Evolutionary conservation across 1,140 invertebrate genomes (phyloP), one percentile per base, ranked within the genome.

Genomic region (Ips nitidus): DNA sequence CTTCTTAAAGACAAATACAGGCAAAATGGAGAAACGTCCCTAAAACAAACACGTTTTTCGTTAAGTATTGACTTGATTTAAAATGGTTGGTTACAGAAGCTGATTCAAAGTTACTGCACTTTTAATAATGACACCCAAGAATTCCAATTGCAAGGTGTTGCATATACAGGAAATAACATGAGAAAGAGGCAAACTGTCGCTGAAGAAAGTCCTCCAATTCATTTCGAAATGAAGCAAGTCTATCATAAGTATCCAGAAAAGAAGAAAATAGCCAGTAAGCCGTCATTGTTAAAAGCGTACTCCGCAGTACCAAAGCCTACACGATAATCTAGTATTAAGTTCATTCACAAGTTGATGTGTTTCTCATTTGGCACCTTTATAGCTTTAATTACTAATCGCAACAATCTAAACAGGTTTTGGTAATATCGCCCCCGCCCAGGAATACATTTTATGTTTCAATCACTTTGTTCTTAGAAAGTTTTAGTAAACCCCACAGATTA

Each of bases 111-210:
- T 74, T 93, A 97, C 80, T 93, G 95, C 8, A 90, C 92, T 75
- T 99, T 96, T 95, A 98, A 98, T 83, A 95, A 98, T 82, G 96
- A 98, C 75, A 95, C 97, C 56, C 97, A 96, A 22, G 97, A 99
- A 81, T 99, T 97, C 94, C 95, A 99, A 80, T 85, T 99, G 6
- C 94, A 93, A 79, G 98, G 96, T 83, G 95, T 99, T 1, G 98
- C 98, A 1, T 99, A 99, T 80, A 98, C 97, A 8, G 98, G 98
- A 0, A 99, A 99, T 82, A 99, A 99, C 80, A 99, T 99, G 94
- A 83, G 92, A 38, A 94, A 94, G 78, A 81, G 81, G 38, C 76
- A 75, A 58, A 73, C 70, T 4, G 62, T 68, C 62, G 62, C 70
- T 59, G 72, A 76, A 55, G 71, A 70, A 41, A 68, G 70, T 1